Conservation (phyloP, 2,797 vertebrate genomes). For the Notoglanidium macrostoma region DNA sequence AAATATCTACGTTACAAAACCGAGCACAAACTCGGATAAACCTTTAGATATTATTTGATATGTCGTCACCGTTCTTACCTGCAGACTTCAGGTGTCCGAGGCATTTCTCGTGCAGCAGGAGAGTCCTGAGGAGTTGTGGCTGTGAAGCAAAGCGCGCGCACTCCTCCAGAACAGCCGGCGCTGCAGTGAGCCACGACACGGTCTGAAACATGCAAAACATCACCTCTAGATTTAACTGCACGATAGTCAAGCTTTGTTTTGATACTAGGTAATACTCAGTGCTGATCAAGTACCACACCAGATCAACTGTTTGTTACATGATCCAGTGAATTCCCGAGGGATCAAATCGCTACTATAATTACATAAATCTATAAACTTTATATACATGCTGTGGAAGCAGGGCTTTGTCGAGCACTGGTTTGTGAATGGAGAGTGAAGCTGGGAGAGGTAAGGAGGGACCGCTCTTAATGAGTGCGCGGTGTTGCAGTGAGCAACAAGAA, state of each 20-base stretch:
- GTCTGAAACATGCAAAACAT: conserved; percentile 65
- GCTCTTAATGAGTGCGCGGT: too few species aligned
- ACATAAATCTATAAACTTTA: too few species aligned
- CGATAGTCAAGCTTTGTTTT: not conserved
- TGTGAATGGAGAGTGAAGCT: too few species aligned
- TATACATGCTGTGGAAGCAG: too few species aligned
- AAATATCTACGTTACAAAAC: not conserved
- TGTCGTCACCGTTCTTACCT: conserved; percentile 57
- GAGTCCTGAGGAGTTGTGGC: conserved; percentile 71
- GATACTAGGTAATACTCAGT: not conserved
- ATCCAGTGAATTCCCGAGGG: not conserved
- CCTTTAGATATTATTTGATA: not conserved
- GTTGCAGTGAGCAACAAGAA: too few species aligned
- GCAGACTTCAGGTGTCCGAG: conserved; percentile 72
- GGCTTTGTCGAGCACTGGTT: too few species aligned
- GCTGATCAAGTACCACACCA: not conserved
- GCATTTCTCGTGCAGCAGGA: conserved; percentile 72
- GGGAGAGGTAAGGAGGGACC: too few species aligned
- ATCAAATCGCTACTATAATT: not conserved
- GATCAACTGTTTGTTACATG: not conserved
- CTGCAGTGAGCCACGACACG: conserved; percentile 71
- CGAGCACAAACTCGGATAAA: not conserved
- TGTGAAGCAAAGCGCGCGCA: conserved; percentile 72
- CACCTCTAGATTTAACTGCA: not conserved
- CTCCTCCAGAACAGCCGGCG: conserved; percentile 74